Base-by-base conservation (phyloP, 2,888 invertebrate genomes). In the Aphelenchoides bicaudatus region DNA sequence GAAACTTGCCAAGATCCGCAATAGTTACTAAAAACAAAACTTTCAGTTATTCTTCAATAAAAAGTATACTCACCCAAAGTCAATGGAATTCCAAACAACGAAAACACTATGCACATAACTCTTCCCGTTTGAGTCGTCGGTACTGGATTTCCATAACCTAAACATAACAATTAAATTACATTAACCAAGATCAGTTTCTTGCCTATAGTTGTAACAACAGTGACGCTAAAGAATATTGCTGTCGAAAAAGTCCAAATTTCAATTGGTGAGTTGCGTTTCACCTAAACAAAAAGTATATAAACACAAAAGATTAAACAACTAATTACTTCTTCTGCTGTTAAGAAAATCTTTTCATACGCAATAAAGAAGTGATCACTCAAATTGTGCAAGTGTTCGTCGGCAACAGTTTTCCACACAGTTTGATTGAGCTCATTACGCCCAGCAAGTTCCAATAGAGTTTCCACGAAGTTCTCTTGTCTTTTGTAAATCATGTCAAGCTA, bases 151-250 rank as follows among this genome's bases (percentile, higher is more conserved):
- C 79, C 79, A 62, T 79, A 79, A 3, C 76, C 74, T 70, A 57
- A 59, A 67, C 52, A 48, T 2, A 39, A 10, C 31, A 49, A 29
- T 10, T 2, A 28, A 10, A 29, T 21, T 49, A 10, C 13, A 10
- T 10, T 43, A 43, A 2, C 34, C 52, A 28, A 13, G 28, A 23
- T 46, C 23, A 49, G 2, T 49, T n/a, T 23, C 34, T 3, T 38
- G 72, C 74, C 77, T 19, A 77, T 78, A 1, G 77, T 77, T 1
- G 77, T 77, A 21, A 77, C 74, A 4, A 79, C 79, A 4, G 79
- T 79, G 19, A 76, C 78, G 13, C 79, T 79, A 58, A 79, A 79
- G 67, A 79, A 79, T n/a, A 79, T 72, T 19, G 79, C 74, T 25
- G 78, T 78, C 5, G 76, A 72, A 55, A 79, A 79, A 6, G 75